Evolutionary conservation across 2,888 invertebrate species (phyloP), one percentile per base, ranked within the genome.

Genomic region (Drosophila robusta): DNA sequence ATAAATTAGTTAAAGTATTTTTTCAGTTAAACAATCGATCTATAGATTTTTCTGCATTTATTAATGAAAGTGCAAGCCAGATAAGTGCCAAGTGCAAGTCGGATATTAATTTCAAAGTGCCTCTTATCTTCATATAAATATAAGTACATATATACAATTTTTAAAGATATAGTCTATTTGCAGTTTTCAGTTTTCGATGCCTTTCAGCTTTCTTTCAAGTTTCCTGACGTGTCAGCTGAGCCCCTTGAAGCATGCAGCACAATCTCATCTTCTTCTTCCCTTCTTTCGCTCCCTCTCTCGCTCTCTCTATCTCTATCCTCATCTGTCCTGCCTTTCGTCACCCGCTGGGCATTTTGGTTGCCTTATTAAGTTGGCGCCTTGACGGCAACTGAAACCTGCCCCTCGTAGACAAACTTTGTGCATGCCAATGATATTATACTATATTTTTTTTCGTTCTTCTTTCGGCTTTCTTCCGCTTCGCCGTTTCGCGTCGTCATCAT

Each of bases 301-400:
- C 9, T 18, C 18, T 18, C 18, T 9, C 26, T 18, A 18, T 4
- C 12, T 47, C 6, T 39, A 6, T 55, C 8, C 54, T 12, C n/a
- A 22, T 24, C 36, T 61, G 29, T 32, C 26, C 22, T 38, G 52
- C 49, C 57, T 58, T 63, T 66, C 68, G 58, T 45, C 71, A 71
- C 84, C 87, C 84, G 77, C 62, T 71, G 74, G 64, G 87, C 75
- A 75, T 80, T 89, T 76, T 67, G 71, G 74, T 55, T 83, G 89
- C 89, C 75, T 85, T 85, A 84, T 85, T 84, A 85, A 87, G 89
- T 85, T 89, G 86, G 73, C 89, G 88, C 79, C 89, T 75, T 50
- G 56, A 46, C 57, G 83, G 70, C 69, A 73, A 63, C 69, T 64
- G 67, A 67, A 83, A 61, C 70, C 69, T 66, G 61, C 66, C 22